Percentiles rank a stretch among this genome's conserved stretches.
Conservation (phyloP, 2,113 vertebrate species). For the Gymnarchus niloticus region DNA sequence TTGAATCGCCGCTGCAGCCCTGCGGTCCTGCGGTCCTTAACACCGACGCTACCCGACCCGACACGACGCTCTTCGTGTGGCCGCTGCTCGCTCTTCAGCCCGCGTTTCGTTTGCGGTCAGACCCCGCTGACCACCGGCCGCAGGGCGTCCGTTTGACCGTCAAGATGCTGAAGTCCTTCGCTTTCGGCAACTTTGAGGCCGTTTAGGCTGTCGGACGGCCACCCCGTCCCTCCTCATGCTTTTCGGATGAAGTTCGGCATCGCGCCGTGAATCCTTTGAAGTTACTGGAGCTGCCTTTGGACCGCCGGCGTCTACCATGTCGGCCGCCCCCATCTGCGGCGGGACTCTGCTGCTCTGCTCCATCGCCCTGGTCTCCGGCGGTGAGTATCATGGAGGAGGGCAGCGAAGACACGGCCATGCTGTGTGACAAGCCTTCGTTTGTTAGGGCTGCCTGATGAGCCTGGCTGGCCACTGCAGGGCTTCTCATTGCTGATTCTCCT, state of each 20-base stretch:
- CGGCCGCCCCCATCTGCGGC: conserved; percentile 51
- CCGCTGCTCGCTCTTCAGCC: too few species aligned
- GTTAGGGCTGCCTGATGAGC: conserved; percentile 12
- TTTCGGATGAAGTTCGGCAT: conserved; percentile 34
- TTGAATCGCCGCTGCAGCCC: too few species aligned
- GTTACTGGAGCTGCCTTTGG: conserved; percentile 32
- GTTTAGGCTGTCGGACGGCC: conserved; percentile 4
- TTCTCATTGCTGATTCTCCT: conserved; percentile 43
- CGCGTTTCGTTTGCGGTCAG: not conserved
- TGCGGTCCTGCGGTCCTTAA: too few species aligned
- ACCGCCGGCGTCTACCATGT: conserved; percentile 60
- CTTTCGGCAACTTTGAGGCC: conserved; percentile 47
- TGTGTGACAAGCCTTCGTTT: not conserved
- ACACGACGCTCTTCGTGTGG: too few species aligned
- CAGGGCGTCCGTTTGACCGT: not conserved
- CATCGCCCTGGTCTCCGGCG: conserved; percentile 51
- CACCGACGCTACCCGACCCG: too few species aligned
- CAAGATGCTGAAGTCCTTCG: conserved; percentile 27
- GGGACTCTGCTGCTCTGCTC: conserved; percentile 56
- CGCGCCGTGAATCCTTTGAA: conserved; percentile 21
- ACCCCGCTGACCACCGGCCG: not conserved
- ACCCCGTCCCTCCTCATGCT: not conserved
- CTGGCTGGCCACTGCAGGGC: conserved; percentile 33
- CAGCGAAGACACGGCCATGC: not conserved
- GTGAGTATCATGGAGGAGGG: conserved; percentile 46